These are phyloP conservation scores for Microdon myrmicae DNA, from an alignment of 2,888 invertebrate genomes.

Conservation along the genomic window DNA sequence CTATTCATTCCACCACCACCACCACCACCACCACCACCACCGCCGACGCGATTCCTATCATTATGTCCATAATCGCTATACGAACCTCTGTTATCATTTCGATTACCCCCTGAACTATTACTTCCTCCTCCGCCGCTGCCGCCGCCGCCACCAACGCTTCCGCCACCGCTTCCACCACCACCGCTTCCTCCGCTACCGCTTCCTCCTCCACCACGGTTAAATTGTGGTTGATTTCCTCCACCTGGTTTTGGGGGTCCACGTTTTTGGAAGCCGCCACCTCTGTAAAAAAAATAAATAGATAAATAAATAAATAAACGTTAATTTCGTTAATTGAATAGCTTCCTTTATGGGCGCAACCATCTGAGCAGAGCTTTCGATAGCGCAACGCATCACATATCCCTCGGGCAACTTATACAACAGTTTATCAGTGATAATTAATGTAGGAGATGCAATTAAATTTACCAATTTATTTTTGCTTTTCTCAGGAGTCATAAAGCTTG, in stretches of 20 bases:
- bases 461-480: too few relatives aligned
- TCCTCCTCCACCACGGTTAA: slow-evolving; percentile 56
- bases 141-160: slow-evolving; percentile 55
- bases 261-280: slow-evolving; percentile 67
- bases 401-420: too few relatives aligned
- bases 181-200: too few relatives aligned
- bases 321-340: background rate
- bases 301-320: background rate
- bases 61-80: slow-evolving; percentile 68
- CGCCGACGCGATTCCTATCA: slow-evolving; percentile 68
- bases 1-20: slow-evolving; percentile 70
- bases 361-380: too few relatives aligned
- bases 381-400: too few relatives aligned
- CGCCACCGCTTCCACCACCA: slow-evolving; percentile 59
- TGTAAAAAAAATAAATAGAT: slow-evolving; percentile 30
- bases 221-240: slow-evolving; percentile 60
- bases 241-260: slow-evolving; percentile 67
- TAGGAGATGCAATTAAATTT: too few relatives aligned
- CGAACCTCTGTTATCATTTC: slow-evolving; percentile 60
- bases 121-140: slow-evolving; percentile 58
- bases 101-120: slow-evolving; percentile 38
- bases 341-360: too few relatives aligned
- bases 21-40: slow-evolving; percentile 61
- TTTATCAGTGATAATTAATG: too few relatives aligned
- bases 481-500: too few relatives aligned